Conservation (phyloP, 2,113 vertebrate genomes). For the Aptenodytes forsteri region DNA sequence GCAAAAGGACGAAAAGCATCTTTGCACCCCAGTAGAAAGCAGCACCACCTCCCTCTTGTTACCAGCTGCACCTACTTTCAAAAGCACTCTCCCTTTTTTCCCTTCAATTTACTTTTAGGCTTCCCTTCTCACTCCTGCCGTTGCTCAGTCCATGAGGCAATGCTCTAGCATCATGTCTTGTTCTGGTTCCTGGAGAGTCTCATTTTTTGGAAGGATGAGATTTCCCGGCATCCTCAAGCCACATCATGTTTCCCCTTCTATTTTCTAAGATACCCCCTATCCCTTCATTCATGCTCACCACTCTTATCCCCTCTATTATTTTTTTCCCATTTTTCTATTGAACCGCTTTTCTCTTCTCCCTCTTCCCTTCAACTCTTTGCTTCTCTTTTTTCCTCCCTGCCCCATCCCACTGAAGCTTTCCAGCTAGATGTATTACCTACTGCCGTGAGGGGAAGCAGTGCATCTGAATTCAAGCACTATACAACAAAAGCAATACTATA, state of each 20-base stretch:
- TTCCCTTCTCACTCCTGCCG: not conserved
- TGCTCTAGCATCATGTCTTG: not conserved
- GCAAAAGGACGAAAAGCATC: not conserved
- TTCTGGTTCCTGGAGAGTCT: not conserved
- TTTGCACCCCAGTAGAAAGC: accelerated
- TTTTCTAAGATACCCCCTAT: not conserved
- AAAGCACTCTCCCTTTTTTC: not conserved
- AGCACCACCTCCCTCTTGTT: not conserved
- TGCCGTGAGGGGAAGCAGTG: not conserved
- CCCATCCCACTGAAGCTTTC: not conserved
- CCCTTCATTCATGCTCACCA: not conserved
- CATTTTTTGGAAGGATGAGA: not conserved
- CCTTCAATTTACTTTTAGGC: not conserved
- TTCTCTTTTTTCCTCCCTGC: not conserved
- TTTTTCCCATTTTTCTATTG: not conserved
- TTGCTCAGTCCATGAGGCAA: not conserved
- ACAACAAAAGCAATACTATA: not conserved
- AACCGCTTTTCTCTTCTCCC: not conserved
- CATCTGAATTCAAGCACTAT: not conserved
- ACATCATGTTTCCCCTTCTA: not conserved
- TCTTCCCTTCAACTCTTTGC: not conserved
- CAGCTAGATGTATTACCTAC: not conserved
- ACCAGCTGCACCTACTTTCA: not conserved
- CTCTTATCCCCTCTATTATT: not conserved
- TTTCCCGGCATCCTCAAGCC: not conserved